Conservation (phyloP, 2,797 vertebrate genomes). For the Paratrypauchen microcephalus region DNA sequence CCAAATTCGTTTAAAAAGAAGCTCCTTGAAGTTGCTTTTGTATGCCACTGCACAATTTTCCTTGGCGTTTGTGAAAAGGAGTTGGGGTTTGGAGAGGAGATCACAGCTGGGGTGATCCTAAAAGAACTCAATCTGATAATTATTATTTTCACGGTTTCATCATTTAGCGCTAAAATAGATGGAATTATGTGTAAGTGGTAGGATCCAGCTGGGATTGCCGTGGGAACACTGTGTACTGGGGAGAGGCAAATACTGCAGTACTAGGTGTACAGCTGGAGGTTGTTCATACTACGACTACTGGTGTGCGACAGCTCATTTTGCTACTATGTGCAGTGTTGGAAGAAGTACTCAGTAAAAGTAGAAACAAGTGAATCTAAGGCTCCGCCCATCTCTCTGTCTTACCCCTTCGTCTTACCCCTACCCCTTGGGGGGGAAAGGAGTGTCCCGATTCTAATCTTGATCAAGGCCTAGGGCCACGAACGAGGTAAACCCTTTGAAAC, state of each 20-base stretch:
- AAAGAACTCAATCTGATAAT: slow-evolving; percentile 11
- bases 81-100: not conserved
- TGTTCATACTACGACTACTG: too few species aligned
- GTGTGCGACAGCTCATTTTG: too few species aligned
- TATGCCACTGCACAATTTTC: not conserved
- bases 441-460: too few species aligned
- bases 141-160: not conserved
- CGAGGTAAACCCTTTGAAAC: too few species aligned
- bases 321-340: too few species aligned
- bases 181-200: slow-evolving; percentile 8
- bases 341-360: too few species aligned
- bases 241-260: not conserved
- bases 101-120: slow-evolving; percentile 1
- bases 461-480: too few species aligned
- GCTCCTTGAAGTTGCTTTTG: not conserved
- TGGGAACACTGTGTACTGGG: not conserved
- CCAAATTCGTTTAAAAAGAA: not conserved
- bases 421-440: too few species aligned
- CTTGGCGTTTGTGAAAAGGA: not conserved
- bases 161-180: slow-evolving; percentile 12
- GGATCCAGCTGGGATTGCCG: slow-evolving; percentile 12
- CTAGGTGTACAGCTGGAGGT: too few species aligned
- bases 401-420: too few species aligned
- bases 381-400: too few species aligned
- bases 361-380: too few species aligned